Evolutionary conservation across 2,113 vertebrate genomes (phyloP), one percentile per base, ranked within the genome.

Genomic region (Cairina moschata): DNA sequence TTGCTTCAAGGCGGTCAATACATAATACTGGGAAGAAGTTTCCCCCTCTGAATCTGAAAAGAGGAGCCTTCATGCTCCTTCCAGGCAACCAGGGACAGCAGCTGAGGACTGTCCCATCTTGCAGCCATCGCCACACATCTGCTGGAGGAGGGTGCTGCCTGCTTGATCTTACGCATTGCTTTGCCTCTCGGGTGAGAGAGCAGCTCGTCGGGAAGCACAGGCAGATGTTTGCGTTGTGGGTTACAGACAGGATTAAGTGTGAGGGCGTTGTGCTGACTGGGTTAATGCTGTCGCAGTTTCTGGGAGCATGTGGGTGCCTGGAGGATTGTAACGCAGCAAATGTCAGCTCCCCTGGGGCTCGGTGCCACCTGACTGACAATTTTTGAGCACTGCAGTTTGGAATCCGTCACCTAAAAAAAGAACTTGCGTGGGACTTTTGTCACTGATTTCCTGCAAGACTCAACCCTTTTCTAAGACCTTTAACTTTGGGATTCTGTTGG

Each of bases 311-410:
- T 82, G 94, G 91, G 84, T 82, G 87, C 67, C 66, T 3, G 3
- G 89, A n/a, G 90, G 90, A 93, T 68, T 87, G 77, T 91, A 76
- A 79, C 79, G 96, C 78, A 89, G 81, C 93, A 95, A 75, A 72
- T 71, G 73, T 92, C 86, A 91, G 20, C 87, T 85, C 74, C 48
- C 63, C 20, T 63, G 60, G 86, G 88, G 83, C 93, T 88, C 86
- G 73, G 65, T 93, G 95, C 91, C 92, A 96, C 40, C 50, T 55
- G 79, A 83, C 78, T 91, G 80, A 86, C 50, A 72, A 21, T 86
- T 94, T 78, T 79, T 89, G 74, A 92, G 86, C 75, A 65, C 58
- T 91, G 62, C 60, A 73, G 48, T 69, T 95, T 83, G 87, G 29
- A 91, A 76, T 95, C 76, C 48, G 42, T 32, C 62, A 85, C 66